Evolutionary conservation across 2,113 vertebrate genomes (phyloP), one percentile per base, ranked within the genome.

Genomic region (Leptodactylus fuscus): DNA sequence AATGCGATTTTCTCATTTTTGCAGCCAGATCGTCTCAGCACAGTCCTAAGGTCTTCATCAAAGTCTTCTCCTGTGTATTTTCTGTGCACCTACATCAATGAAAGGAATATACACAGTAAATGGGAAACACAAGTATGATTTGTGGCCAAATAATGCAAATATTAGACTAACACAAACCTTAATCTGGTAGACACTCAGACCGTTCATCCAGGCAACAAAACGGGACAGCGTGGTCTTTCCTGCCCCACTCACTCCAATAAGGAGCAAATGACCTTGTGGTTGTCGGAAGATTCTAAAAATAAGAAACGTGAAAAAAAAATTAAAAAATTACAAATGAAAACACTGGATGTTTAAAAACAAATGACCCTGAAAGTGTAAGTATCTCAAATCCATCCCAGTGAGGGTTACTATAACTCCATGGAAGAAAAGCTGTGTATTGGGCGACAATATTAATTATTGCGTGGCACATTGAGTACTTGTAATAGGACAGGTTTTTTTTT

Each of bases 1-100:
- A 99, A 99, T 0, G 98, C 98, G 11, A 99, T 99, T 91, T 99
- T 99, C 87, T 99, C 98, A 27, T 99, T 99, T 89, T 99, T 99
- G 88, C 98, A 99, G 79, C 98, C 98, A 0, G 98, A 99, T 18
- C 98, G 96, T 62, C 98, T 95, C 87, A 99, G 83, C n/a, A 99
- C 98, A 0, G 98, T 98, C 48, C 98, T 94, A 13, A 99, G 92
- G 81, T 99, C 98, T 90, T 99, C 98, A 69, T 99, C 98, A 76
- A 99, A 99, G 94, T 99, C 98, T 88, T 99, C 98, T 2, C 98
- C 98, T 0, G 97, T 99, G 24, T 99, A 99, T 87, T 98, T 99
- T 85, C 98, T 94, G 89, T 99, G 98, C 18, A 99, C 98, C 98
- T 99, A 81, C 6, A 55, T 71, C 80, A 24, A 65, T 2, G 24